These are phyloP conservation scores for Tupaia chinensis DNA, from an alignment of 2,113 vertebrate species.

Conservation along the genomic window DNA sequence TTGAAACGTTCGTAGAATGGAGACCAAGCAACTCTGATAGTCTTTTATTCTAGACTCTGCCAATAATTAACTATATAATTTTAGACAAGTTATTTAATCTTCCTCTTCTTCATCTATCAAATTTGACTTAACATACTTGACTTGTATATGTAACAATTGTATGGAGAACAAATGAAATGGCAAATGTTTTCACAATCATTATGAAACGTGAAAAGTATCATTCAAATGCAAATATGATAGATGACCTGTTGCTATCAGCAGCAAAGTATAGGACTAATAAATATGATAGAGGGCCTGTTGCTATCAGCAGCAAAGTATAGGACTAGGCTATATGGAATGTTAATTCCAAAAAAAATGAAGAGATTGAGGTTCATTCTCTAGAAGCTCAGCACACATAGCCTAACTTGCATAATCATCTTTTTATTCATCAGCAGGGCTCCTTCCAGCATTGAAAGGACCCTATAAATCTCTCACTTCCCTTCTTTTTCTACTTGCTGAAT, in stretches of 20 bases:
- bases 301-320: not conserved
- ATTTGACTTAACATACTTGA: not conserved
- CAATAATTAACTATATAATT: not conserved
- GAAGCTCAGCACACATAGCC: not conserved
- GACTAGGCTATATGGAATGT: not conserved
- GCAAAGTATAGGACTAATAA: no score
- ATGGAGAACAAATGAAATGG: slow-evolving; percentile 8
- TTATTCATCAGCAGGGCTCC: slow-evolving; percentile 39
- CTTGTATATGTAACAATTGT: not conserved
- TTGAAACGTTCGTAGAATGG: slow-evolving; percentile 1
- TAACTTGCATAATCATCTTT: slow-evolving; percentile 35
- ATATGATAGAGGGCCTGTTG: not conserved
- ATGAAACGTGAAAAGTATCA: not conserved
- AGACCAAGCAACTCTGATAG: not conserved
- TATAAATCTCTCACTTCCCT: slow-evolving; percentile 64
- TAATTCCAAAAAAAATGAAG: slow-evolving; percentile 58
- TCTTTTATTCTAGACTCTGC: not conserved
- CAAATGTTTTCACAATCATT: not conserved
- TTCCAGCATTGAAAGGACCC: slow-evolving; percentile 58
- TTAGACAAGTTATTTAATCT: not conserved
- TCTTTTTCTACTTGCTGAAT: slow-evolving; percentile 63
- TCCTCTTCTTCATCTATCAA: not conserved
- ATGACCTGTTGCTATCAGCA: no score
- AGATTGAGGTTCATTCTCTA: slow-evolving; percentile 17
- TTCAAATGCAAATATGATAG: no score